Conservation (phyloP, 2,797 vertebrate species). For the Phaenicophaeus curvirostris region DNA sequence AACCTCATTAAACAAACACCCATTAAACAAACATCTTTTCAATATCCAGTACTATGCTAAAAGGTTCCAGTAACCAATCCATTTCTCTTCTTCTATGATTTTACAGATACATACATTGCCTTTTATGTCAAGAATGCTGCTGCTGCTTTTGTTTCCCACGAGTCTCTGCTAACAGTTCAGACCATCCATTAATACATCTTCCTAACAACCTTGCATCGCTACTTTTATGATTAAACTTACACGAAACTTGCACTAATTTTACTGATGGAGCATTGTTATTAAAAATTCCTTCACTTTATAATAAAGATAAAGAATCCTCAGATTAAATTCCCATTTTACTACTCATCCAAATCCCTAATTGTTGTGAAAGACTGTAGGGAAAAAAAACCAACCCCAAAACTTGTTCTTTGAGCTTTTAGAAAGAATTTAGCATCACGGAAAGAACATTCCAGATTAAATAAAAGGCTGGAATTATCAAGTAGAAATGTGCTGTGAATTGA, state of each 20-base stretch:
- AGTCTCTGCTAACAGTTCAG: not conserved
- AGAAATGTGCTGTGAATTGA: not conserved
- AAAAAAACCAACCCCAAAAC: too few species aligned
- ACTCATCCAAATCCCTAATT: not conserved
- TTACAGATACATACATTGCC: not conserved
- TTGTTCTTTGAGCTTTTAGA: constrained; percentile 12
- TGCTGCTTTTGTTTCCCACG: constrained; percentile 17
- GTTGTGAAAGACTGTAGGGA: not conserved
- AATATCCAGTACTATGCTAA: not conserved
- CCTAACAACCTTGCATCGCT: not conserved
- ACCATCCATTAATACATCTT: not conserved
- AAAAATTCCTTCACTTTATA: constrained; percentile 38
- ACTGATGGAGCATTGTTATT: constrained; percentile 32
- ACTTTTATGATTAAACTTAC: not conserved
- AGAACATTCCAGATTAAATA: not conserved
- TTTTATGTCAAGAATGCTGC: not conserved
- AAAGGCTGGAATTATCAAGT: not conserved
- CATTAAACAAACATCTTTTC: not conserved
- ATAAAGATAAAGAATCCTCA: constrained; percentile 34
- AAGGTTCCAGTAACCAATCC: not conserved
- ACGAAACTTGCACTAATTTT: constrained; percentile 21
- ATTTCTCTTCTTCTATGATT: not conserved
- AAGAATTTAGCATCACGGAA: not conserved
- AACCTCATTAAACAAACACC: not conserved
- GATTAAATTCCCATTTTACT: constrained; percentile 25